Base-by-base conservation (phyloP, 2,797 vertebrate species). In the Mionectes olivaceus region DNA sequence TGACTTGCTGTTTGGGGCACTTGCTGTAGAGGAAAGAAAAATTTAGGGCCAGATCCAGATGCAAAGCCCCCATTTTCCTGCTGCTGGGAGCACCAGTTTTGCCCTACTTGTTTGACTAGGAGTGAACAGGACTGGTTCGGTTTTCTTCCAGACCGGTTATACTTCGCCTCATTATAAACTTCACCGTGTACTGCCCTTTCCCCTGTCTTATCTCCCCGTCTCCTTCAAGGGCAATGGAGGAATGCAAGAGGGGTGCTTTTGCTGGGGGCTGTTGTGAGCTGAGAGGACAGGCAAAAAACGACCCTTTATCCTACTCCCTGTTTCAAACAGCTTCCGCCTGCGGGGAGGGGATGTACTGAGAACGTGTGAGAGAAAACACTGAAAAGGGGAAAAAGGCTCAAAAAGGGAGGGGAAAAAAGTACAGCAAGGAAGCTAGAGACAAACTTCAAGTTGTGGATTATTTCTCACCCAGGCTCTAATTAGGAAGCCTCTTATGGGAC, bases 401-500 rank as follows among this genome's bases (percentile, higher is more conserved):
- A 81, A 95, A 91, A 92, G 25, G 92, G 68, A 60, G 55, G 41
- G 37, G 8, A 2, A 5, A 24, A 77, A 82, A 56, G 87, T 86
- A 75, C 70, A 82, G 88, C 91, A 67, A 88, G 90, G 89, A 95
- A 96, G 84, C 69, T 60, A 76, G 79, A 92, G 82, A 88, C 90
- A 94, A 93, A 94, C 70, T 93, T 95, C 65, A 41, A 79, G 81
- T 69, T 83, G 94, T 87, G 83, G 90, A 91, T 95, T 93, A 65
- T 95, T 95, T 97, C 94, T 96, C 95, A 94, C 91, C 81, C 79
- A 95, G 88, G 77, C 53, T 96, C 94, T 97, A 96, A 97, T 97
- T 96, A 96, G 92, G 89, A 95, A 96, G 94, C 81, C 89, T 94
- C 86, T 94, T 92, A 33, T 13, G 86, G 86, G 93, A 84, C 93